Conservation (phyloP, 2,888 invertebrate species). For the Agrypnus murinus region DNA sequence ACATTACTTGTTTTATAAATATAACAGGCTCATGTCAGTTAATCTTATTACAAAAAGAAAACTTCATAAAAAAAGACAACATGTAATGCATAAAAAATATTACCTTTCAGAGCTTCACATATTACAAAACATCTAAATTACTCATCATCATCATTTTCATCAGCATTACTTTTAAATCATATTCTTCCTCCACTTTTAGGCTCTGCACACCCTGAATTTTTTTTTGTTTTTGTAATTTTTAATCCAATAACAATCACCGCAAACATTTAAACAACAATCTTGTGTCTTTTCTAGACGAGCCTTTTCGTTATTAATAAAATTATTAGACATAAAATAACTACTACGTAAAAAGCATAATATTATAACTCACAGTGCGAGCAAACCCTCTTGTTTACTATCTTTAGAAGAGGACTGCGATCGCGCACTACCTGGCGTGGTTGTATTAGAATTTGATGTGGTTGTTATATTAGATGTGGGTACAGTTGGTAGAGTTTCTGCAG, state of each 20-base stretch:
- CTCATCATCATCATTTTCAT: not conserved
- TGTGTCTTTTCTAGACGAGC: slow-evolving; percentile 18
- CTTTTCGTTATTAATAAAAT: slow-evolving; percentile 17
- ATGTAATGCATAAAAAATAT: not conserved
- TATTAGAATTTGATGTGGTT: slow-evolving; percentile 42
- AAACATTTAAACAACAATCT: not conserved
- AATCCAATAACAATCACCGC: not conserved
- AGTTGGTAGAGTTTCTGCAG: slow-evolving; percentile 83
- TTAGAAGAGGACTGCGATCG: slow-evolving; percentile 57
- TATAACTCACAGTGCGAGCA: slow-evolving; percentile 64
- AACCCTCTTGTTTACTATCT: slow-evolving; percentile 66
- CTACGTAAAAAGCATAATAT: slow-evolving; percentile 27
- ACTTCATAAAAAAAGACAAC: slow-evolving; percentile 5
- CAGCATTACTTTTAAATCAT: no score
- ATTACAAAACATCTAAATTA: slow-evolving; percentile 17
- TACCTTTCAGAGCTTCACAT: slow-evolving; percentile 7
- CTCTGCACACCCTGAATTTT: no score
- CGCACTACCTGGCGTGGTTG: slow-evolving; percentile 29
- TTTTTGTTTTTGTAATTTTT: no score
- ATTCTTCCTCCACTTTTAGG: slow-evolving; percentile 2
- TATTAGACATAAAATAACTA: slow-evolving; percentile 16
- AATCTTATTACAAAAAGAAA: slow-evolving; percentile 13
- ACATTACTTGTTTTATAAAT: slow-evolving; percentile 15
- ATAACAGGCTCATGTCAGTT: slow-evolving; percentile 11
- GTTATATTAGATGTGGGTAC: slow-evolving; percentile 62